Evolutionary conservation across 23 tunicate species (phyloP).

Genomic region (Clavelina lepadiformis): DNA sequence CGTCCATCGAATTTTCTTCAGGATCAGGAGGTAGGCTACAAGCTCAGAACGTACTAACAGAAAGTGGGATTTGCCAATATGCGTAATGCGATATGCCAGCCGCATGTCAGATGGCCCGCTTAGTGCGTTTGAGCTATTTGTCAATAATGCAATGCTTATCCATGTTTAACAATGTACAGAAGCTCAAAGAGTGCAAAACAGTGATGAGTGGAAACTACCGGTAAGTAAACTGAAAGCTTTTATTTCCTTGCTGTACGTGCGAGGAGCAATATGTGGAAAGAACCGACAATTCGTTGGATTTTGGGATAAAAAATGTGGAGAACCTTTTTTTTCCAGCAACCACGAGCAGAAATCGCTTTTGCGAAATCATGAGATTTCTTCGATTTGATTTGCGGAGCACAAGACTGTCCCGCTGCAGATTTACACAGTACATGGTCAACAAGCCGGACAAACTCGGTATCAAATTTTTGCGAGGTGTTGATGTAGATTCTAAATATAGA

Average conservation of each 20-base stretch:
- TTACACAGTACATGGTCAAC: too few species aligned
- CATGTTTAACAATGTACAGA: slow-evolving; percentile 10
- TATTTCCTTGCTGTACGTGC: slow-evolving; percentile 16
- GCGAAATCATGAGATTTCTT: slow-evolving; percentile 9
- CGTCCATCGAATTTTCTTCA: too few species aligned
- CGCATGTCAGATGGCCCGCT: slow-evolving; percentile 5
- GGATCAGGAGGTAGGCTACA: slow-evolving; percentile 14
- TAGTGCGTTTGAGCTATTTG: slow-evolving; percentile 5
- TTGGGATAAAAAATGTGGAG: slow-evolving; percentile 15
- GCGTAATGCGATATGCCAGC: slow-evolving; percentile 7
- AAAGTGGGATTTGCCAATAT: too few species aligned
- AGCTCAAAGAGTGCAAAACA: slow-evolving; percentile 6
- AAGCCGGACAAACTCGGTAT: too few species aligned
- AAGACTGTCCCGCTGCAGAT: slow-evolving; percentile 11
- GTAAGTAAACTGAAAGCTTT: slow-evolving; percentile 13
- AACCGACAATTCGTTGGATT: slow-evolving; percentile 6
- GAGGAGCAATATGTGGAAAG: slow-evolving; percentile 14
- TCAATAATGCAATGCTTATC: slow-evolving; percentile 13
- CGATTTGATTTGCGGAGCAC: slow-evolving; percentile 15
- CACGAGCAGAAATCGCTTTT: background rate
- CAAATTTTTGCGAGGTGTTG: too few species aligned
- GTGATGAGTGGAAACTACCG: slow-evolving; percentile 11
- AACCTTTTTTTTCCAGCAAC: slow-evolving; percentile 6
- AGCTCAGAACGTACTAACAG: too few species aligned
- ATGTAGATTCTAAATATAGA: too few species aligned